Evolutionary conservation across 2,113 vertebrate species (phyloP).

Genomic region (Phrynocephalus versicolor): DNA sequence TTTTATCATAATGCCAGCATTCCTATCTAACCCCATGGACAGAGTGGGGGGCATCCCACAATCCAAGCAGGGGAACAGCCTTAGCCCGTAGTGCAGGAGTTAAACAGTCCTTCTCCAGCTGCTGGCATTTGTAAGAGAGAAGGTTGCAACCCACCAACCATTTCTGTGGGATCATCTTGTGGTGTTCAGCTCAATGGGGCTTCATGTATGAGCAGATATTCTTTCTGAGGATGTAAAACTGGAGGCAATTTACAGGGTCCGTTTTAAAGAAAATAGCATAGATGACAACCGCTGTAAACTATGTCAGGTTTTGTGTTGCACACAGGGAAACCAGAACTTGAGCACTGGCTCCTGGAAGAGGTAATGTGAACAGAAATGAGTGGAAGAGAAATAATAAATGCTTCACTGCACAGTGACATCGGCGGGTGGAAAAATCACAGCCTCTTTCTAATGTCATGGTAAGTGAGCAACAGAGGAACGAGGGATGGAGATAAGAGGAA

Average conservation of each 20-base stretch:
- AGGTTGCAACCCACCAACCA: background rate
- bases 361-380: background rate
- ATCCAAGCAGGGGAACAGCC: too few species aligned
- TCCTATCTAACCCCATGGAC: background rate
- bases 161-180: background rate
- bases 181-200: background rate
- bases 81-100: too few species aligned
- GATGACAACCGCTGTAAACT: background rate
- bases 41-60: background rate
- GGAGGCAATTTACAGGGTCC: background rate
- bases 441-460: background rate
- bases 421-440: background rate
- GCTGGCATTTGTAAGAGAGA: background rate
- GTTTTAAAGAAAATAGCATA: accelerated
- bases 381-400: background rate
- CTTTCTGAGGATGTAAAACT: background rate
- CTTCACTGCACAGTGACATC: background rate
- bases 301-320: background rate
- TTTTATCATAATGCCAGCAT: background rate
- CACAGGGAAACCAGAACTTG: background rate
- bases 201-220: background rate
- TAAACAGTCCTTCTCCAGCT: too few species aligned
- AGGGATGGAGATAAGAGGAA: background rate
- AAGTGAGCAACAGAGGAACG: accelerated
- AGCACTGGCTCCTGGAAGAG: background rate